These are phyloP conservation scores for Nettapus auritus DNA, from an alignment of 2,113 vertebrate species.

Conservation along the genomic window DNA sequence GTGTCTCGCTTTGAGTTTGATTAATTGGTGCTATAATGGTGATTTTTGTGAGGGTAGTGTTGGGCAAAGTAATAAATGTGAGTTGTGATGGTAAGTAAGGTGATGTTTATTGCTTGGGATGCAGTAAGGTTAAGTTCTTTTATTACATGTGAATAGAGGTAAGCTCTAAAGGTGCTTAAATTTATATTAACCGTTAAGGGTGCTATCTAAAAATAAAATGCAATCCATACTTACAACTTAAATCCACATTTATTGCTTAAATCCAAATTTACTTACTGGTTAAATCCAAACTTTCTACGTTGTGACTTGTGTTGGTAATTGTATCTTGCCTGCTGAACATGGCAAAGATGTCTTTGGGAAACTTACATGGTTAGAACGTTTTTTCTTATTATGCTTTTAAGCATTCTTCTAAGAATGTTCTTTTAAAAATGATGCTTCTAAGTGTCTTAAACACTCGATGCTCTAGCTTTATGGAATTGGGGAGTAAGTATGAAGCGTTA, in stretches of 20 bases:
- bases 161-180: rapidly evolving
- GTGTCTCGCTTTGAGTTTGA: rapidly evolving
- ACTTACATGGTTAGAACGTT: rapidly evolving
- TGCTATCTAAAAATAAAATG: not conserved
- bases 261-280: not conserved
- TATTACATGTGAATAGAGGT: rapidly evolving
- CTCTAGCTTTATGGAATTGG: not conserved
- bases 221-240: not conserved
- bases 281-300: not conserved
- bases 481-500: not conserved
- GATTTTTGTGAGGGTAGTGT: not conserved
- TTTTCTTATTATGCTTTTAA: not conserved
- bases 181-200: not conserved
- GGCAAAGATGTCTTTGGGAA: not conserved
- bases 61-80: rapidly evolving
- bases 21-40: rapidly evolving
- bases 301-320: not conserved
- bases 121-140: rapidly evolving
- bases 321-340: not conserved
- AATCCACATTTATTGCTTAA: not conserved
- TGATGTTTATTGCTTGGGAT: not conserved
- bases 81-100: no score
- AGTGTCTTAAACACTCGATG: not conserved
- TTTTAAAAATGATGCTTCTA: not conserved
- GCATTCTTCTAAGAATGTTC: no score